Base-by-base conservation (phyloP, 2,797 vertebrate species). In the Cirrhinus mrigala region DNA sequence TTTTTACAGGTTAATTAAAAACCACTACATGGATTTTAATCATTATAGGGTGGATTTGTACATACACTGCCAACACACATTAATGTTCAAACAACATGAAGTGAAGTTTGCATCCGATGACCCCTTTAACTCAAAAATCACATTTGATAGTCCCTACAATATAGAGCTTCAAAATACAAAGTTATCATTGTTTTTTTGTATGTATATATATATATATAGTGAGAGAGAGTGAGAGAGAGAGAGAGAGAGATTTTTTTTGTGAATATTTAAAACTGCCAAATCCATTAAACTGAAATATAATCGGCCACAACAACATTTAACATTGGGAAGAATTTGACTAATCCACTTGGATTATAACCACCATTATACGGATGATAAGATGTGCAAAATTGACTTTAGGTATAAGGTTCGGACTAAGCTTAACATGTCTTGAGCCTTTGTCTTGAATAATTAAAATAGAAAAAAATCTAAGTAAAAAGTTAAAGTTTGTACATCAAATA, bases 251-350 rank as follows among this genome's bases (percentile, higher is more conserved):
- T n/a, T n/a, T n/a, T n/a, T n/a, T n/a, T n/a, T 33, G 33, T 37
- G 9, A 50, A 12, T 71, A 16, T 48, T 48, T 24, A 6, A 71
- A 27, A 46, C 44, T 8, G n/a, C 40, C 44, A 46, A 71, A 71
- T 48, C 40, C 2, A n/a, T 70, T 46, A 14, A 14, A 48, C 24
- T 73, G 14, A 27, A 73, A 48, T 24, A 16, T 48, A 46, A 71
- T 8, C 15, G 12, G 7, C 7, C 44, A 73, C 44, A 73, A 71
- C 44, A 71, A 73, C 70, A 73, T 73, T 70, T 68, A 68, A 68
- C 29, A 37, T 68, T 20, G 66, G 10, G 8, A 37, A 68, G 66
- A 68, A 20, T 40, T 27, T 50, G 24, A 74, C 18, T 50, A 50
- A 27, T 18, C n/a, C n/a, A 6, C 24, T 50, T 27, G n/a, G 3